Conservation (phyloP, 2,797 vertebrate genomes). For the Nothura maculosa region DNA sequence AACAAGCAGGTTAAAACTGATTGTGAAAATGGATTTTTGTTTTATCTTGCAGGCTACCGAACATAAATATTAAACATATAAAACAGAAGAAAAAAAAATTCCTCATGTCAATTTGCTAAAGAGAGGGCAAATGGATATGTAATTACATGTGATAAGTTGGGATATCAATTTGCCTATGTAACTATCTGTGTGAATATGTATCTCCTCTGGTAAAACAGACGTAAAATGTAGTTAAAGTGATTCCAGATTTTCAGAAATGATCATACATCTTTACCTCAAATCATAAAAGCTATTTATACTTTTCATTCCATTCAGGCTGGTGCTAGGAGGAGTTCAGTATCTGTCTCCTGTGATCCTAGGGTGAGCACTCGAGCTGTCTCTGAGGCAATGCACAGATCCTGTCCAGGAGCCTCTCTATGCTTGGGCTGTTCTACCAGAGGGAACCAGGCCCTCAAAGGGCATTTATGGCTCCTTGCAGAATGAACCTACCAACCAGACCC, state of each 20-base stretch:
- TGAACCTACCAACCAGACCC: neutral
- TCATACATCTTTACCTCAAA: neutral
- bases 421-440: fast-evolving
- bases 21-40: constrained; percentile 62
- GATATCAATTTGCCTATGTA: neutral
- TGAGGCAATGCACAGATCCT: fast-evolving
- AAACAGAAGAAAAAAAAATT: constrained; percentile 6
- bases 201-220: neutral
- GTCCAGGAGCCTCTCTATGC: neutral
- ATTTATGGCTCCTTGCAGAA: fast-evolving
- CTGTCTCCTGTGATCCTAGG: fast-evolving
- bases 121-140: constrained; percentile 8
- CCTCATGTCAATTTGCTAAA: neutral
- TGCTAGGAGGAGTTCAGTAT: neutral
- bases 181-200: neutral
- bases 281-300: neutral
- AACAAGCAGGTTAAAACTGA: constrained; percentile 38
- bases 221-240: neutral
- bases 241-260: neutral
- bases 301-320: neutral
- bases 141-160: neutral
- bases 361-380: neutral
- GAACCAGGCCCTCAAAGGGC: neutral
- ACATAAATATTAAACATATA: constrained; percentile 50
- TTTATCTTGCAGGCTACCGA: constrained; percentile 24